These are phyloP conservation scores for Caenorhabditis imperialis DNA, from an alignment of 2,888 invertebrate genomes.

Conservation along the genomic window DNA sequence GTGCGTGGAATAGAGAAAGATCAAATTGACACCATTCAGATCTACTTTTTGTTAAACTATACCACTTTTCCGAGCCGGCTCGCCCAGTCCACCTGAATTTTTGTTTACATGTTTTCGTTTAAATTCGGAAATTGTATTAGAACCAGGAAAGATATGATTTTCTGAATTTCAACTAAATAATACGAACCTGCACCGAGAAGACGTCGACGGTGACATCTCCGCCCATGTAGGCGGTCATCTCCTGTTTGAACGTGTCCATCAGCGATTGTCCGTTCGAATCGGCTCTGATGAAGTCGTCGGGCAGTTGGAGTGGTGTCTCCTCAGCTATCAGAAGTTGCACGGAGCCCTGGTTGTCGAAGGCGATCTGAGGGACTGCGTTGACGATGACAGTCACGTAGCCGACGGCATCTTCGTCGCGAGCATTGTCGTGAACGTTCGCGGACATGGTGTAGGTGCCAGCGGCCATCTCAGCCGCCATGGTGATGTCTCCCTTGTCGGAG, in stretches of 20 bases:
- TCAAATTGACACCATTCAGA: no score
- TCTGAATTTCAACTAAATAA: not conserved
- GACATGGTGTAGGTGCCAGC: conserved; percentile 86
- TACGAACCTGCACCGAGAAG: conserved; percentile 88
- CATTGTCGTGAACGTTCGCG: conserved; percentile 81
- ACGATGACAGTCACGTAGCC: conserved; percentile 97
- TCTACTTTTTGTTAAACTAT: conserved; percentile 6
- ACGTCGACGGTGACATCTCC: conserved; percentile 87
- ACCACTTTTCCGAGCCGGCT: conserved; percentile 48
- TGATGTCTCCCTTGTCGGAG: conserved; percentile 82
- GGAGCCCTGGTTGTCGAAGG: conserved; percentile 63
- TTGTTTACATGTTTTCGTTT: not conserved
- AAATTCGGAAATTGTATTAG: not conserved
- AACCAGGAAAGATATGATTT: no score
- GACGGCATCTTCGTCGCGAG: conserved; percentile 93
- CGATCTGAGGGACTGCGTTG: conserved; percentile 88
- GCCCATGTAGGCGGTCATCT: conserved; percentile 87
- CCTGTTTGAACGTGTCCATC: conserved; percentile 61
- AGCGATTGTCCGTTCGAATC: conserved; percentile 63
- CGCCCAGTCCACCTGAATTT: conserved; percentile 44
- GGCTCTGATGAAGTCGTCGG: conserved; percentile 67
- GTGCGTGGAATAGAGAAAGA: no score
- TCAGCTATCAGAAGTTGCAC: conserved; percentile 69
- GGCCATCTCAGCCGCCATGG: conserved; percentile 92
- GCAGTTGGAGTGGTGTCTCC: conserved; percentile 60